Base-by-base conservation (phyloP, 2,113 vertebrate species). In the Larimichthys polyactis region DNA sequence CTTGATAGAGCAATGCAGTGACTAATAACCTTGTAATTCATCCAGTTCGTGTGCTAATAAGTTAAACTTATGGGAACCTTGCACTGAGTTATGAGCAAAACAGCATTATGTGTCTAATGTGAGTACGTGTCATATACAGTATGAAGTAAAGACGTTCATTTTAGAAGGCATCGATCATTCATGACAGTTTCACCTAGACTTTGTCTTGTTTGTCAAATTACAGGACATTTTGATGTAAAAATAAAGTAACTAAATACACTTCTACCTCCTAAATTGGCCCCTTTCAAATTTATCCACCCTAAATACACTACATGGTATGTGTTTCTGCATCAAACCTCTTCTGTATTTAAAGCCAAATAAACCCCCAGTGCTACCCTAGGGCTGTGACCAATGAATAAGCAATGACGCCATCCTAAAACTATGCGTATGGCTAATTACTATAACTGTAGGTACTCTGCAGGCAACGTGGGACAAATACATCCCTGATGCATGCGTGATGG, bases 361-460 rank as follows among this genome's bases (percentile, higher is more conserved):
- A 89, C 58, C 16, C 46, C 40, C 40, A 66, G 27, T 44, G 4
- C 32, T 49, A 44, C 36, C 73, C 62, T 10, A 29, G 40, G 63
- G 71, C 82, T 69, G 54, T 80, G 63, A 80, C 66, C 43, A 66
- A 71, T 82, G 75, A 85, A 48, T 43, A 71, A 84, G 54, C 71
- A 63, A 7, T 84, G 78, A 88, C 20, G 32, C 29, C 5, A 10
- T 57, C 52, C 62, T 44, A 57, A 57, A 82, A 82, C 62, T 64
- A 90, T 90, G 90, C 77, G 75, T 79, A 84, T 68, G 52, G 78
- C 29, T 88, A 19, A 89, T 80, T 75, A 59, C 57, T 77, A 48
- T 24, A 78, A 73, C 12, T 77, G 29, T 79, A 71, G n/a, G 58
- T 78, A 49, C 80, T 79, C 60, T 32, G 43, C 3, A 62, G 79